Evolutionary conservation across 1,140 invertebrate species (phyloP), one percentile per base, ranked within the genome.

Genomic region (Aphelenchoides fujianensis): DNA sequence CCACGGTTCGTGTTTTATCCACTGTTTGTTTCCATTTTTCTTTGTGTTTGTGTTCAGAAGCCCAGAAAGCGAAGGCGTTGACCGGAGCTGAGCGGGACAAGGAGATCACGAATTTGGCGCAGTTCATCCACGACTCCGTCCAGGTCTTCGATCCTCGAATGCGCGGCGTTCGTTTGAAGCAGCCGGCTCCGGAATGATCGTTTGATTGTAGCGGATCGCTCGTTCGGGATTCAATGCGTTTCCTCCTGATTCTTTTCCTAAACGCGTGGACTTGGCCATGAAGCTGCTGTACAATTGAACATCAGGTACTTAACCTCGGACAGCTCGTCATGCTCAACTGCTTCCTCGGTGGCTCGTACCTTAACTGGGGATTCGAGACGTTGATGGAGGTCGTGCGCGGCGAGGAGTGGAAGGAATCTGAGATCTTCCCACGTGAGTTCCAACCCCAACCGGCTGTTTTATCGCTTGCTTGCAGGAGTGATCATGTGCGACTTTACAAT

Each of bases 211-310:
- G 31, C 27, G n/a, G n/a, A 1, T 75, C 31, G 30, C 59, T 27
- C 76, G 74, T 0, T 78, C 57, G 16, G 80, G 82, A 0, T 69
- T 57, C 34, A 78, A 81, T 54, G 76, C 76, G n/a, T n/a, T n/a
- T n/a, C n/a, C n/a, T n/a, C n/a, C n/a, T n/a, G n/a, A n/a, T n/a
- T n/a, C n/a, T n/a, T n/a, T n/a, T n/a, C n/a, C n/a, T n/a, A 80
- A 73, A n/a, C 80, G 84, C 12, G 79, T 88, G 3, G 88, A 88
- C 75, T 80, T 88, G 37, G 79, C 84, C 36, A 83, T 86, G 12
- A 88, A 88, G 73, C 36, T 86, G 12, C 68, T 88, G 1, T 88
- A 86, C 72, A 78, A 86, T 3, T 84, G 27, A 88, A 88, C 70
- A 82, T 85, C 28, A 74, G n/a, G n/a, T n/a, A n/a, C n/a, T n/a